These are phyloP conservation scores for Grallaria varia DNA, from an alignment of 2,113 vertebrate species.

Conservation along the genomic window DNA sequence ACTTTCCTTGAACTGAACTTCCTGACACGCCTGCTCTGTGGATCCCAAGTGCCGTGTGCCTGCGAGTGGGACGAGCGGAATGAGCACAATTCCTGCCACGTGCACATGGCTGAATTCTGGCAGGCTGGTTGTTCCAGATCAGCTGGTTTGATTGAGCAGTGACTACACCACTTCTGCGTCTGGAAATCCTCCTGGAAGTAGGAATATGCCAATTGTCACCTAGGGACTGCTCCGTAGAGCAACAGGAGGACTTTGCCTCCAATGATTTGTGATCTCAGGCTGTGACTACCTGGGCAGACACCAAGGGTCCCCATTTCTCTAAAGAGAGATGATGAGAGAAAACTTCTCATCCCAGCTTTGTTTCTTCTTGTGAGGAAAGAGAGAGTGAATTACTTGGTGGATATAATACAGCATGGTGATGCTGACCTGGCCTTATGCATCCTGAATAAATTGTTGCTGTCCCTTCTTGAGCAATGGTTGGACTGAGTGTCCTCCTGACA, in stretches of 20 bases:
- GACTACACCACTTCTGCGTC: neutral
- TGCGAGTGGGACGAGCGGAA: rapidly evolving
- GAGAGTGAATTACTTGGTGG: neutral
- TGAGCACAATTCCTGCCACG: rapidly evolving
- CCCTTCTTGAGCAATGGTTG: neutral
- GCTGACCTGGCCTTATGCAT: neutral
- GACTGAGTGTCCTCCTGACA: neutral
- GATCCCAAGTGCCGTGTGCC: rapidly evolving
- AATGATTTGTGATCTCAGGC: neutral
- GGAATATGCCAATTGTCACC: neutral
- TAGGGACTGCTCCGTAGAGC: neutral
- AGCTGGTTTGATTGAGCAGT: neutral
- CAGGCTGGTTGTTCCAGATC: neutral
- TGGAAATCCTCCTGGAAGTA: neutral
- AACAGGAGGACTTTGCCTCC: neutral
- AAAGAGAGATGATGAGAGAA: neutral
- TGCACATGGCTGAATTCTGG: rapidly evolving
- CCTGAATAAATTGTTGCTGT: neutral
- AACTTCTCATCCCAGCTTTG: neutral
- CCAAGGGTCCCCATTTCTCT: rapidly evolving
- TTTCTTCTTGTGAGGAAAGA: neutral
- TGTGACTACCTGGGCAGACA: neutral
- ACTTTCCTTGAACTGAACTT: neutral
- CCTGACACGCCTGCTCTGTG: neutral
- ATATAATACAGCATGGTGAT: neutral